Conservation (phyloP, 2,113 vertebrate genomes). For the Halichoerus grypus region DNA sequence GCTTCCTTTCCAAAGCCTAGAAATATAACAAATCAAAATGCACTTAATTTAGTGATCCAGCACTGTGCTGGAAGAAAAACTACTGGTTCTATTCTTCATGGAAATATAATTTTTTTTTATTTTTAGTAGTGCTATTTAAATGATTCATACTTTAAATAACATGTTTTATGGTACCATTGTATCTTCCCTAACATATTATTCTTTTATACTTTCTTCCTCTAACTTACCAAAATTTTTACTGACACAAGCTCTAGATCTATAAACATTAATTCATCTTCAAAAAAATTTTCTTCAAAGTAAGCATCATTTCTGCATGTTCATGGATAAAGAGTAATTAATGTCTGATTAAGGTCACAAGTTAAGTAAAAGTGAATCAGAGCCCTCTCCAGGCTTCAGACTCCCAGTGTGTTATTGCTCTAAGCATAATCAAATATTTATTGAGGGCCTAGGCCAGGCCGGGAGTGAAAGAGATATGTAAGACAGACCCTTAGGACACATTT, state of each 20-base stretch:
- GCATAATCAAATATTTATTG: conserved; percentile 74
- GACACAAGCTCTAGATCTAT: conserved; percentile 36
- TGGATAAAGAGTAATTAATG: conserved; percentile 59
- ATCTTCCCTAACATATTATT: neutral
- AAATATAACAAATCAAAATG: neutral
- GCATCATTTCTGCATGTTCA: conserved; percentile 49
- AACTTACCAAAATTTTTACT: conserved; percentile 54
- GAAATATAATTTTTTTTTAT: neutral
- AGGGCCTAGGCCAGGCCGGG: neutral
- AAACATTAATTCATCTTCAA: conserved; percentile 36
- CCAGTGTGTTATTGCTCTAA: conserved; percentile 6
- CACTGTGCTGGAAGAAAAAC: neutral
- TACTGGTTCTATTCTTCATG: neutral
- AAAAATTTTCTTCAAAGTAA: conserved; percentile 43
- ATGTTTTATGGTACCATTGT: neutral
- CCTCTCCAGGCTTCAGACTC: neutral
- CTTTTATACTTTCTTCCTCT: neutral
- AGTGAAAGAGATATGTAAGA: conserved; percentile 58
- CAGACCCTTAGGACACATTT: conserved; percentile 57
- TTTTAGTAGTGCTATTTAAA: neutral
- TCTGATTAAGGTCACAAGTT: conserved; percentile 59
- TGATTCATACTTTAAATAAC: neutral
- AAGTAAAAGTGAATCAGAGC: conserved; percentile 54
- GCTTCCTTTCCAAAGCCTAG: neutral
- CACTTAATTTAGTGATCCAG: neutral